Percentiles rank a stretch among this genome's conserved stretches.
phyloP scores from a whole-genome alignment of 2,888 invertebrate genomes.

The Eurytoma adleriae region DNA sequence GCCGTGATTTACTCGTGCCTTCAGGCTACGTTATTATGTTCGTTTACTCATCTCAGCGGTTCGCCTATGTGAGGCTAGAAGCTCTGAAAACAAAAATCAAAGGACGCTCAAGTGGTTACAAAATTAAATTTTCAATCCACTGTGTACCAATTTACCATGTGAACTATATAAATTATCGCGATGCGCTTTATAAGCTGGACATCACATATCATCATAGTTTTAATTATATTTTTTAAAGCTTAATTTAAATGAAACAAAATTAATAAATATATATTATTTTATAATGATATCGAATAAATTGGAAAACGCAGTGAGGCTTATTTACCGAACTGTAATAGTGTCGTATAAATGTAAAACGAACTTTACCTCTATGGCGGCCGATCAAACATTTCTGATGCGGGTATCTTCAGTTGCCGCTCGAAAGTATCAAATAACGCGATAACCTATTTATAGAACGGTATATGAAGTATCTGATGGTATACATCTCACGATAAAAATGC shows the following conservation, averaged over 20 bases:
- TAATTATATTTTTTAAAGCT: too few relatives aligned
- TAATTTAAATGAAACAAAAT: too few relatives aligned
- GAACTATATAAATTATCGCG: too few relatives aligned
- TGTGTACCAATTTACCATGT: too few relatives aligned
- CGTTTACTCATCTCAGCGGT: constrained; percentile 28
- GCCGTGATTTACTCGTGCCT: constrained; percentile 10
- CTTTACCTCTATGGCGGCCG: not conserved
- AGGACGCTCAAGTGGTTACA: not conserved
- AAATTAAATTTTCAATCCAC: too few relatives aligned
- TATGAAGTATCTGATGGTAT: too few relatives aligned
- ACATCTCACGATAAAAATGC: too few relatives aligned
- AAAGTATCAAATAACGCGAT: not conserved
- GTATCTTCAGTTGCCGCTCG: not conserved
- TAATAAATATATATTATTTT: too few relatives aligned
- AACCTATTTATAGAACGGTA: too few relatives aligned
- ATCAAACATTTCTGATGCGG: constrained; percentile 22
- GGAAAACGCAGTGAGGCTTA: not conserved
- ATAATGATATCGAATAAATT: too few relatives aligned
- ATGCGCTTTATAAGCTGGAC: too few relatives aligned
- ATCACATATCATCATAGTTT: too few relatives aligned
- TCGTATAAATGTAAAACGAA: not conserved
- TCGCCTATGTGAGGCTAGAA: constrained; percentile 11
- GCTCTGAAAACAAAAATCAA: constrained; percentile 19
- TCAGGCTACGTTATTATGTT: not conserved
- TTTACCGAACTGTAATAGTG: not conserved